Evolutionary conservation across 2,797 vertebrate genomes (phyloP), one percentile per base, ranked within the genome.

Genomic region (Tangara arthus): DNA sequence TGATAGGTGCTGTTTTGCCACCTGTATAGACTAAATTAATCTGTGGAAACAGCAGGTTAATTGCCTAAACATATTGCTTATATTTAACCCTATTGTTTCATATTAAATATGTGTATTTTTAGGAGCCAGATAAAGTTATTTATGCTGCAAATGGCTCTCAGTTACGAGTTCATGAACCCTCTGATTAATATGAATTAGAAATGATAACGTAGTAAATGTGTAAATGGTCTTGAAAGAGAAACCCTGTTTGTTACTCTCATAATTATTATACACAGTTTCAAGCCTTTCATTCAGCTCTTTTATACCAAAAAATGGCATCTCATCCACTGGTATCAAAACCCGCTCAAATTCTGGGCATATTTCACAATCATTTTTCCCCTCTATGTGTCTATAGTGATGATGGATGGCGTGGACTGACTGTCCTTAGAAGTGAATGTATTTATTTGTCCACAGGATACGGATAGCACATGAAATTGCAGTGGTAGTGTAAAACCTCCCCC

Each of bases 391-490:
- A 81, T 90, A 94, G 91, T 93, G 92, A 95, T 96, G 96, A 96
- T 95, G 95, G 96, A 96, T 96, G 93, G 92, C 60, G 34, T 42
- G 12, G 96, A 88, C 93, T 95, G 93, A 93, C 94, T 93, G 93
- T 96, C 96, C 96, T 96, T 95, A 96, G 90, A 94, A 95, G 94
- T 91, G 96, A 96, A 96, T 87, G 93, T 96, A 94, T 96, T 95
- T 96, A 96, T 96, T 96, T 96, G 96, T 96, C 95, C 95, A 95
- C 77, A 4, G 95, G 95, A 96, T 95, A 95, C 37, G 56, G 95
- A 95, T 95, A 94, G 95, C 96, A 92, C 95, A 95, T 71, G 95
- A 95, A 96, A 97, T 96, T 96, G 96, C 94, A 87, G 81, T 24
- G 64, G 94, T 96, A 94, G 95, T 95, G 78, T 57, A 97, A 97